phyloP scores from a whole-genome alignment of 2,797 vertebrate genomes.

The Enteromius argenteus region DNA sequence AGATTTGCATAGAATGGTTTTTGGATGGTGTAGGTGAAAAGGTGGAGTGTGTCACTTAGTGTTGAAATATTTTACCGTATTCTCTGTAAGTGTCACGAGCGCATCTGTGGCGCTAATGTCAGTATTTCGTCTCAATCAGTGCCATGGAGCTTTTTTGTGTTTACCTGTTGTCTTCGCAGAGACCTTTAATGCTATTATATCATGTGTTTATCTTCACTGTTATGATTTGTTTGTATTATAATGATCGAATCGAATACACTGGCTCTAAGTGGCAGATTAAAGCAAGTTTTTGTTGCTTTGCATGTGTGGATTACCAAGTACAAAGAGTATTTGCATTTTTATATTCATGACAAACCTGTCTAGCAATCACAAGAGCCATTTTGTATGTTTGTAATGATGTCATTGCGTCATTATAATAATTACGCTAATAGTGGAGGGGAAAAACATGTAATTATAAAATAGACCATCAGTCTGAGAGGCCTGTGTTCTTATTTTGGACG shows the following conservation, averaged over 20 bases:
- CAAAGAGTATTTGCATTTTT: neutral
- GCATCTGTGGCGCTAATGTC: too few species aligned
- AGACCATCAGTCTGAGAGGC: constrained; percentile 5
- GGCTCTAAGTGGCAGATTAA: neutral
- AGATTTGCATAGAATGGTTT: neutral
- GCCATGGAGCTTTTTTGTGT: neutral
- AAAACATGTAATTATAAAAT: constrained; percentile 11
- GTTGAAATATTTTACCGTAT: neutral
- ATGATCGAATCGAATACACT: neutral
- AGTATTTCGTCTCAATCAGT: neutral
- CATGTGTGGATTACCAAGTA: neutral
- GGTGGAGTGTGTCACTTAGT: neutral
- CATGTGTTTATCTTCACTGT: neutral
- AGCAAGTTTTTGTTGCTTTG: neutral
- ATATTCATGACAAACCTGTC: neutral
- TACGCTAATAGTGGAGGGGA: neutral
- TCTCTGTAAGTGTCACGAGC: neutral
- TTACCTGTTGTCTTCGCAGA: neutral
- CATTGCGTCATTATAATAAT: neutral
- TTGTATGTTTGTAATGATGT: neutral
- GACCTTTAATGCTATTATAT: neutral
- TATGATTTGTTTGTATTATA: neutral
- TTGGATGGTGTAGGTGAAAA: neutral
- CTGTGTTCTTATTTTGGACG: neutral
- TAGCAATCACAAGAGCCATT: neutral